These are phyloP conservation scores for Caradrina clavipalpis DNA, from an alignment of 2,888 invertebrate genomes.

Conservation along the genomic window DNA sequence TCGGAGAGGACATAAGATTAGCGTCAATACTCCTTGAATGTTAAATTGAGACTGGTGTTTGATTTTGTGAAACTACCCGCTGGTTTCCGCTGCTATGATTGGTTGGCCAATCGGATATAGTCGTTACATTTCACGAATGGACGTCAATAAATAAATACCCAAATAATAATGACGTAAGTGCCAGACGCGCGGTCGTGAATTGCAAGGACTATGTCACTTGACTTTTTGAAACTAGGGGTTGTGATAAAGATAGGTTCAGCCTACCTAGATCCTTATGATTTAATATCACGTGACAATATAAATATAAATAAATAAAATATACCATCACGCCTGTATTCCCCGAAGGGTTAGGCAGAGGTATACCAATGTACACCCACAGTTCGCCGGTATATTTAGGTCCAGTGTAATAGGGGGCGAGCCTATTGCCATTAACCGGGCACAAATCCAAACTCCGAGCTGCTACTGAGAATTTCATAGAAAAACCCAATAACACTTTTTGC, in stretches of 20 bases:
- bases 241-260: neutral
- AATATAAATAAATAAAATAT: too few relatives aligned
- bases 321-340: too few relatives aligned
- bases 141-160: neutral
- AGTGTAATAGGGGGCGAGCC: too few relatives aligned
- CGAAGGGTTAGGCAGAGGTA: too few relatives aligned
- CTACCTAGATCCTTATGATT: slow-evolving; percentile 6
- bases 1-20: slow-evolving; percentile 89
- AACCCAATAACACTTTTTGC: too few relatives aligned
- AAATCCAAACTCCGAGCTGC: too few relatives aligned
- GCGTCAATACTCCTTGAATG: slow-evolving; percentile 91
- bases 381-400: too few relatives aligned
- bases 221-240: slow-evolving; percentile 4
- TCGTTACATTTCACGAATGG: neutral
- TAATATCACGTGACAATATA: neutral
- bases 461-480: too few relatives aligned
- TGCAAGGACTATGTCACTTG: neutral
- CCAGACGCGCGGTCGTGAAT: neutral
- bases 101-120: neutral
- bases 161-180: too few relatives aligned
- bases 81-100: neutral
- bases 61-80: slow-evolving; percentile 8
- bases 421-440: too few relatives aligned
- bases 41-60: slow-evolving; percentile 1
- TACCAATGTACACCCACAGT: too few relatives aligned